phyloP scores from a whole-genome alignment of 2,888 invertebrate species.

The Leptothorax acervorum region DNA sequence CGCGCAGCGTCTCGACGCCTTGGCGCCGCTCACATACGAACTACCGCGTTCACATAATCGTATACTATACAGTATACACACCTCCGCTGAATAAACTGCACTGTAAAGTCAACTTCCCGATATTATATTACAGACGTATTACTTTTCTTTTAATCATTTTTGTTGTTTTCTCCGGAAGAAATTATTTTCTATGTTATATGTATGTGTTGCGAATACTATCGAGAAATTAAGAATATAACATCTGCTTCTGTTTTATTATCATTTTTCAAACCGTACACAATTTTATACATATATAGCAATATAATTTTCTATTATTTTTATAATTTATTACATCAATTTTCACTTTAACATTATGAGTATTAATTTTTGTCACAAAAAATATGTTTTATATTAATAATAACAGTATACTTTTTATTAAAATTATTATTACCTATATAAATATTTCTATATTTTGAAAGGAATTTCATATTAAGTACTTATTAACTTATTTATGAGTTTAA shows the following conservation, averaged over 20 bases:
- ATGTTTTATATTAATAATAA: not conserved
- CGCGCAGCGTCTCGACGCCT: constrained; percentile 59
- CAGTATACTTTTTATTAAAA: not conserved
- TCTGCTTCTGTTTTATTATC: not conserved
- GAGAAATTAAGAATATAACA: not conserved
- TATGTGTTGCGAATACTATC: not conserved
- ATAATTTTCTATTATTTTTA: not conserved
- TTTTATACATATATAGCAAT: not conserved
- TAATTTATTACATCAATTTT: not conserved
- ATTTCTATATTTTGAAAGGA: not conserved
- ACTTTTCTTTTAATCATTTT: not conserved
- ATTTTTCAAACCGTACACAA: not conserved
- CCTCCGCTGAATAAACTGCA: constrained; percentile 21
- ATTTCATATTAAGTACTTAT: not conserved
- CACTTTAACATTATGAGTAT: not conserved
- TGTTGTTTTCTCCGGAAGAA: not conserved
- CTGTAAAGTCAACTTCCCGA: constrained; percentile 30
- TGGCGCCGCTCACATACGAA: constrained; percentile 58
- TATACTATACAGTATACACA: constrained; percentile 18
- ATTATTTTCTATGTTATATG: not conserved
- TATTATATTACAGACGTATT: constrained; percentile 10
- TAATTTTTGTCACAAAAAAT: not conserved
- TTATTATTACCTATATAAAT: not conserved
- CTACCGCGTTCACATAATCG: constrained; percentile 13
- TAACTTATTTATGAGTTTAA: not conserved